phyloP scores from a whole-genome alignment of 2,888 invertebrate genomes.

The Caenorhabditis sp. region DNA sequence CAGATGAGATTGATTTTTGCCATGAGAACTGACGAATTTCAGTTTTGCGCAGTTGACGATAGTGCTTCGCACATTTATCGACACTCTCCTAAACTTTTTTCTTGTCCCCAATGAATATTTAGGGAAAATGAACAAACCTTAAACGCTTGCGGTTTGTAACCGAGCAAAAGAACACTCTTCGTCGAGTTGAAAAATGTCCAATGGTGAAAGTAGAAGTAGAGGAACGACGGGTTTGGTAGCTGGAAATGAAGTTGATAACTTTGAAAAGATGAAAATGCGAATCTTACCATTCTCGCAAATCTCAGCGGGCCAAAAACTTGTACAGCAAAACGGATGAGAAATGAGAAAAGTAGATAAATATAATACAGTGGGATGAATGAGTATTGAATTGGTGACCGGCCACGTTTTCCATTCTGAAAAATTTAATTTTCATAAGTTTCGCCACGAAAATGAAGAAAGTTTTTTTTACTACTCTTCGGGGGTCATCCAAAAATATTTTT shows the following conservation, averaged over 20 bases:
- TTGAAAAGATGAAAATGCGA: not conserved
- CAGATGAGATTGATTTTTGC: slow-evolving; percentile 28
- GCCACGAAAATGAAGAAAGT: too few relatives aligned
- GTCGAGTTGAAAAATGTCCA: slow-evolving; percentile 66
- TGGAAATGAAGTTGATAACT: slow-evolving; percentile 21
- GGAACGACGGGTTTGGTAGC: slow-evolving; percentile 57
- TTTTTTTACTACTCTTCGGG: too few relatives aligned
- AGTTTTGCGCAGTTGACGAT: slow-evolving; percentile 25
- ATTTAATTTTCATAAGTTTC: too few relatives aligned
- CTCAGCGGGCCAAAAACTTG: slow-evolving; percentile 19
- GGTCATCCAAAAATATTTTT: too few relatives aligned
- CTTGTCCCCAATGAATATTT: too few relatives aligned
- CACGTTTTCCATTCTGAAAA: slow-evolving; percentile 37
- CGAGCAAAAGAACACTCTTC: slow-evolving; percentile 53
- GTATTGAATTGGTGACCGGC: slow-evolving; percentile 19
- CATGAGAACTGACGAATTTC: slow-evolving; percentile 32
- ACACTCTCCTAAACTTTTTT: slow-evolving; percentile 13
- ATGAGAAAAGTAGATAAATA: slow-evolving; percentile 38
- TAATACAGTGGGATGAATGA: slow-evolving; percentile 53
- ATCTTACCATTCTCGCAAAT: slow-evolving; percentile 14
- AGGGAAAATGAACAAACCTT: not conserved
- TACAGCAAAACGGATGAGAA: slow-evolving; percentile 18
- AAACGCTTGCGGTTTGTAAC: slow-evolving; percentile 32
- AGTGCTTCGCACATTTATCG: slow-evolving; percentile 19
- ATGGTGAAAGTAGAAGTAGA: slow-evolving; percentile 64